These are phyloP conservation scores for Pedetes capensis DNA, from an alignment of 2,113 vertebrate species.

Conservation along the genomic window DNA sequence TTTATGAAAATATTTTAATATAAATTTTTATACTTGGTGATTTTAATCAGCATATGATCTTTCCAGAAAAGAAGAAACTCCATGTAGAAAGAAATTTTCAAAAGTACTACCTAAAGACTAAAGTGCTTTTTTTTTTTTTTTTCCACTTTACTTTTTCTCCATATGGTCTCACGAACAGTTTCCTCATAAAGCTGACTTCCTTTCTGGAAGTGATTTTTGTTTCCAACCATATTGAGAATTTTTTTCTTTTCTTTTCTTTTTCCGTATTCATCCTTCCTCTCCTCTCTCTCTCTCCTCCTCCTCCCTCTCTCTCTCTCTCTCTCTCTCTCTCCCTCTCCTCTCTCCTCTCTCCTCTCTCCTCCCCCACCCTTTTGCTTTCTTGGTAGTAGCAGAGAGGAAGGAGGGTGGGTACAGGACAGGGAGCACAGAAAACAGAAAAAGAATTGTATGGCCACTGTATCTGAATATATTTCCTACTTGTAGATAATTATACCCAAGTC, in stretches of 20 bases:
- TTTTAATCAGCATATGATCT: conserved; percentile 45
- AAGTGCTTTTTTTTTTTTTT: conserved; percentile 75
- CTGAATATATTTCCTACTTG: conserved; percentile 74
- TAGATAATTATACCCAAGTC: conserved; percentile 75
- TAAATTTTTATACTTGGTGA: neutral
- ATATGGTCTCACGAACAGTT: conserved; percentile 84
- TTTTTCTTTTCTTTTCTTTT: neutral
- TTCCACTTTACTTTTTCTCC: conserved; percentile 71
- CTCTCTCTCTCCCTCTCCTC: neutral
- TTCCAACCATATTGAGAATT: conserved; percentile 79
- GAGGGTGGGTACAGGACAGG: conserved; percentile 14
- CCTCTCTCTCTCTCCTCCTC: neutral
- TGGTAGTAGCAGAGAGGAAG: conserved; percentile 8
- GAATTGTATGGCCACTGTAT: conserved; percentile 41
- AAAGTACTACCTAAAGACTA: conserved; percentile 70
- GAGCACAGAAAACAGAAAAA: conserved; percentile 36
- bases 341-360: neutral
- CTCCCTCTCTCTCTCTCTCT: neutral
- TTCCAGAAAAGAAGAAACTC: conserved; percentile 44
- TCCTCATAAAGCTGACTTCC: conserved; percentile 84
- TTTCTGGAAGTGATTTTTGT: conserved; percentile 86
- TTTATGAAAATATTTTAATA: conserved; percentile 45
- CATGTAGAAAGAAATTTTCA: conserved; percentile 71
- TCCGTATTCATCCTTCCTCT: neutral
- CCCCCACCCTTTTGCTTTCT: neutral